phyloP scores from a whole-genome alignment of 2,888 invertebrate species.

The Iphiclides podalirius region DNA sequence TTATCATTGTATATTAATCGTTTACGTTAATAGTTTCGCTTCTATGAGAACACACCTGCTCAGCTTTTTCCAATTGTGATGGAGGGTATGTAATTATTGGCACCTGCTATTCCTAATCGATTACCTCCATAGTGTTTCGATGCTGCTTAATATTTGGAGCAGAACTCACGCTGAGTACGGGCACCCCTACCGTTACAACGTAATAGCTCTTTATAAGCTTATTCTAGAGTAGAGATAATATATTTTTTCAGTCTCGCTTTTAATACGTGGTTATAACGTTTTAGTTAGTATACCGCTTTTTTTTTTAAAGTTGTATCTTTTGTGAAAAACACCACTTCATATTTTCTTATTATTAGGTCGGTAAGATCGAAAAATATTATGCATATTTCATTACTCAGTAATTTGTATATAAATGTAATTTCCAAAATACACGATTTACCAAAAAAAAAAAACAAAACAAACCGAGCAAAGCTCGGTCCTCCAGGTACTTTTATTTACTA shows the following conservation, averaged over 20 bases:
- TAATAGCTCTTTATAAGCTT: conserved; percentile 9
- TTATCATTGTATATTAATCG: conserved; percentile 24
- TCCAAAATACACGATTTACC: no score
- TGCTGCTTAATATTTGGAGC: conserved; percentile 39
- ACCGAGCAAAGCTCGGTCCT: no score
- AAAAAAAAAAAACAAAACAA: no score
- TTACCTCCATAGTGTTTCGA: conserved; percentile 48
- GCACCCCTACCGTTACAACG: conserved; percentile 52
- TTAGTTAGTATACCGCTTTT: no score
- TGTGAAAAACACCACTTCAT: no score
- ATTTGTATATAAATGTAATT: no score
- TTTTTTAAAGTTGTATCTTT: no score
- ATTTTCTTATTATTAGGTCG: no score
- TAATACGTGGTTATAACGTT: background rate
- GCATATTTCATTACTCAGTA: no score
- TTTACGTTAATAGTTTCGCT: conserved; percentile 8
- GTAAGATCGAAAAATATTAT: no score
- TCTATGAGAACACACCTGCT: conserved; percentile 7
- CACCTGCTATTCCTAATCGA: conserved; percentile 72
- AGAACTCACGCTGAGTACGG: conserved; percentile 57
- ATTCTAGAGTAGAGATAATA: conserved; percentile 2
- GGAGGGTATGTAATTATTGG: conserved; percentile 50
- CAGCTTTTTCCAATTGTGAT: conserved; percentile 1
- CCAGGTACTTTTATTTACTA: no score
- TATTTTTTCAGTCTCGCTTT: background rate